Conservation (phyloP, 2,797 vertebrate genomes). For the Dendrocincla tyrannina region DNA sequence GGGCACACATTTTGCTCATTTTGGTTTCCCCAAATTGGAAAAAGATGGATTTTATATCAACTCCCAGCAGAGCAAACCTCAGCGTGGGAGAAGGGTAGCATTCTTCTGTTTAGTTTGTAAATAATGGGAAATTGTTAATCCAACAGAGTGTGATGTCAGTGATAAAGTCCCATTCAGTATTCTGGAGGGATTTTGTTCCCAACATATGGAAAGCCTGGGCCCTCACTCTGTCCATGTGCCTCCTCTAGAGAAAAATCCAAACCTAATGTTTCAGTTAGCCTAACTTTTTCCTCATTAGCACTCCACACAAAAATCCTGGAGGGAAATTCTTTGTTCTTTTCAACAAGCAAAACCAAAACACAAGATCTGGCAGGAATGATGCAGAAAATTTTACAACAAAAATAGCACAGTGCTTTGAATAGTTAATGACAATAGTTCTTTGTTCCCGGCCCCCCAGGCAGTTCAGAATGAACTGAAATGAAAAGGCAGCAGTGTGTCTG, state of each 20-base stretch:
- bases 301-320: slow-evolving; percentile 58
- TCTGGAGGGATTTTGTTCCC: neutral
- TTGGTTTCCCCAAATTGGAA: neutral
- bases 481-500: neutral
- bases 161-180: neutral
- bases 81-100: neutral
- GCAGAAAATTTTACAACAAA: slow-evolving; percentile 37
- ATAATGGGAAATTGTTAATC: neutral
- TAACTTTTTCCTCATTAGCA: slow-evolving; percentile 59
- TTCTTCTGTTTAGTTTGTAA: neutral
- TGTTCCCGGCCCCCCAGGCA: neutral
- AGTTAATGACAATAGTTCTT: neutral
- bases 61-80: neutral
- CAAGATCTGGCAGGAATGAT: slow-evolving; percentile 48
- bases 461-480: neutral
- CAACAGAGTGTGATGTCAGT: neutral
- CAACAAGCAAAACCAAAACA: slow-evolving; percentile 60
- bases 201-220: neutral
- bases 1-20: neutral
- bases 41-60: neutral
- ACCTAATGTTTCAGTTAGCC: neutral
- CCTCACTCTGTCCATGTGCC: neutral
- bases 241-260: neutral
- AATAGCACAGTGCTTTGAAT: slow-evolving; percentile 11
- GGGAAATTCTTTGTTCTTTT: slow-evolving; percentile 60